These are phyloP conservation scores for Zaprionus camerounensis DNA, from an alignment of 1,140 invertebrate species.

Conservation along the genomic window DNA sequence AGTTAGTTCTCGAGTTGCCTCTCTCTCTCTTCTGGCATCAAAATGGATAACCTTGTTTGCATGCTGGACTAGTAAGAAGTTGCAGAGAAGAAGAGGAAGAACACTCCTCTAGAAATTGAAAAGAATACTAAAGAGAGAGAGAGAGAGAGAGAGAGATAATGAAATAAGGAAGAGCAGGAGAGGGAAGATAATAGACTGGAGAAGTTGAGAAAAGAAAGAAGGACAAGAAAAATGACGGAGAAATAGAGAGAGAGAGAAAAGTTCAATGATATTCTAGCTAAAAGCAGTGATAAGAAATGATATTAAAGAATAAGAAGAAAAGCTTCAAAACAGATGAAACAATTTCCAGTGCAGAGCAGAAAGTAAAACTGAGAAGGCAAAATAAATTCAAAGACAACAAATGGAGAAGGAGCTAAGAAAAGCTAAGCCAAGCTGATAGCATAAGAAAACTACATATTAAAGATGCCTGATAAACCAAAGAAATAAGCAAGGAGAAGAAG, in stretches of 20 bases:
- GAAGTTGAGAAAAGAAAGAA: too few species aligned
- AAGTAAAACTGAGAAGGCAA: not conserved
- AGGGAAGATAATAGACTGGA: too few species aligned
- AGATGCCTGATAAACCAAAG: not conserved
- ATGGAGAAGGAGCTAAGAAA: not conserved
- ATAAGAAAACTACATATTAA: not conserved
- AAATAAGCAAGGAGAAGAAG: not conserved
- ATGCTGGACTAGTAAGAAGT: not conserved
- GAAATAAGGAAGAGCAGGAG: too few species aligned
- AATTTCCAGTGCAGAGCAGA: not conserved
- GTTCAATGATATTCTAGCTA: too few species aligned
- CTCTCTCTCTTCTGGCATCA: not conserved
- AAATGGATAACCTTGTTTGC: not conserved
- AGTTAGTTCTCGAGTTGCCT: not conserved
- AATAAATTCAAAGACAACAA: not conserved
- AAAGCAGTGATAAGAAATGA: too few species aligned
- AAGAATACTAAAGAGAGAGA: too few species aligned
- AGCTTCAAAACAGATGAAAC: not conserved
- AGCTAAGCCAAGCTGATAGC: not conserved
- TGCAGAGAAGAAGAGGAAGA: too few species aligned
- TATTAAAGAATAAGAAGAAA: not conserved
- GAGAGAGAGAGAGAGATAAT: too few species aligned
- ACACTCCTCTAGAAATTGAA: too few species aligned
- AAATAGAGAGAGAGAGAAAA: too few species aligned
- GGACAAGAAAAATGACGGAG: too few species aligned